Base-by-base conservation (phyloP, 2,888 invertebrate species). In the Acanthococcus lagerstroemiae region DNA sequence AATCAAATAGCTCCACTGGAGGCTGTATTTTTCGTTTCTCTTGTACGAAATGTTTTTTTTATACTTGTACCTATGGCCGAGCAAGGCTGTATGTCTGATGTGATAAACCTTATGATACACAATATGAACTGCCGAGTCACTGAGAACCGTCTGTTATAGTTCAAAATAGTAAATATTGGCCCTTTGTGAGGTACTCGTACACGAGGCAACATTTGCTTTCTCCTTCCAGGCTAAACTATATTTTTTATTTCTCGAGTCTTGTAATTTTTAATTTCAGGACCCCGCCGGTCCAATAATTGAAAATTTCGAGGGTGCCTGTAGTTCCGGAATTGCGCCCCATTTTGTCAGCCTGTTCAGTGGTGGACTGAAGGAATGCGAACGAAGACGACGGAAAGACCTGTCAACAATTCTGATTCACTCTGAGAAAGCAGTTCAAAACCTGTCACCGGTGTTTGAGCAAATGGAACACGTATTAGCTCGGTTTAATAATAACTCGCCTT, bases 1-100 rank as follows among this genome's bases (percentile, higher is more conserved):
- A 65, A 55, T 22, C 45, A 65, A 45, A 56, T 65, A 4, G 65
- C 55, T 21, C 65, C 65, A 9, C 25, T 65, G 15, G 65, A 65
- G 27, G 65, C 55, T 5, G 37, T 65, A 46, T 65, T 65, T 22
- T 65, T 65, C 19, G 56, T 65, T 3, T 25, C 46, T 17, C 22
- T 65, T 9, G 65, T 65, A 55, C 17, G 55, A 45, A 17, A 5
- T n/a, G 9, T 15, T 9, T 27, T 56, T 17, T 17, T 9, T 9
- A 30, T 30, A 30, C 37, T 30, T 30, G 15, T 30, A 30, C 37
- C 6, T 30, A 30, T 6, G 37, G 15, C 37, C 7, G 37, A 30
- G 6, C 12, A 9, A 37, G 37, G 12, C 37, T n/a, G n/a, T 37
- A 37, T 15, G 3, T n/a, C n/a, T n/a, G n/a, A n/a, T n/a, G n/a